These are phyloP conservation scores for Phrynocephalus versicolor DNA, from an alignment of 2,113 vertebrate genomes.

Conservation along the genomic window DNA sequence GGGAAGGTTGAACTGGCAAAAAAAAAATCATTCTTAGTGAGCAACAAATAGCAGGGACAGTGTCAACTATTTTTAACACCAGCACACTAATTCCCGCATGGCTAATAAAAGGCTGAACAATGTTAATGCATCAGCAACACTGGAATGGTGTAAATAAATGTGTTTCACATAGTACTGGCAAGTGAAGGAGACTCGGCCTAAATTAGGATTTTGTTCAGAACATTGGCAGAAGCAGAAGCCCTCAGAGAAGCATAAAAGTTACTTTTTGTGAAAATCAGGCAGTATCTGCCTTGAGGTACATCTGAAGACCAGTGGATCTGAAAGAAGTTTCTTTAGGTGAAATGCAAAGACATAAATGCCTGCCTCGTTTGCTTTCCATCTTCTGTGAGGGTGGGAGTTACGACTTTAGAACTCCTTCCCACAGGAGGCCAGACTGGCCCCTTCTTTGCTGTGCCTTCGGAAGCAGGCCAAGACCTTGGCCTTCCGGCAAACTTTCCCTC, in stretches of 20 bases:
- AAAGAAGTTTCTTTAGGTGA: not conserved
- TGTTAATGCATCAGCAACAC: constrained; percentile 56
- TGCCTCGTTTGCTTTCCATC: not conserved
- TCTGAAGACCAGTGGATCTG: not conserved
- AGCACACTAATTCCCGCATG: constrained; percentile 58
- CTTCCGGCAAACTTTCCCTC: too few relatives aligned
- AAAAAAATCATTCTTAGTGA: constrained; percentile 55
- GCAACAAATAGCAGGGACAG: constrained; percentile 59
- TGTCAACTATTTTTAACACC: constrained; percentile 63
- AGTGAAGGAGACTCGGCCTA: constrained; percentile 13
- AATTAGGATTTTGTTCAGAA: constrained; percentile 37
- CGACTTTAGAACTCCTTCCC: too few relatives aligned
- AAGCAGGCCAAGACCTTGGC: too few relatives aligned
- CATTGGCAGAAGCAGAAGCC: not conserved
- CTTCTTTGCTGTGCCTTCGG: too few relatives aligned
- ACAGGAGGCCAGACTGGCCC: too few relatives aligned
- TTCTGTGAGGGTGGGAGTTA: not conserved
- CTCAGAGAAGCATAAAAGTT: too few relatives aligned
- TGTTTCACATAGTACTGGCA: constrained; percentile 43
- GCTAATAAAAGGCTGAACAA: constrained; percentile 51
- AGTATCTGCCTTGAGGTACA: not conserved
- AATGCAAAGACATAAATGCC: not conserved
- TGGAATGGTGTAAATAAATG: constrained; percentile 48
- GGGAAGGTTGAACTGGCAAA: constrained; percentile 65
- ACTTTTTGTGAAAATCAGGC: not conserved